These are phyloP conservation scores for Sialia sialis DNA, from an alignment of 2,113 vertebrate species.

Conservation along the genomic window DNA sequence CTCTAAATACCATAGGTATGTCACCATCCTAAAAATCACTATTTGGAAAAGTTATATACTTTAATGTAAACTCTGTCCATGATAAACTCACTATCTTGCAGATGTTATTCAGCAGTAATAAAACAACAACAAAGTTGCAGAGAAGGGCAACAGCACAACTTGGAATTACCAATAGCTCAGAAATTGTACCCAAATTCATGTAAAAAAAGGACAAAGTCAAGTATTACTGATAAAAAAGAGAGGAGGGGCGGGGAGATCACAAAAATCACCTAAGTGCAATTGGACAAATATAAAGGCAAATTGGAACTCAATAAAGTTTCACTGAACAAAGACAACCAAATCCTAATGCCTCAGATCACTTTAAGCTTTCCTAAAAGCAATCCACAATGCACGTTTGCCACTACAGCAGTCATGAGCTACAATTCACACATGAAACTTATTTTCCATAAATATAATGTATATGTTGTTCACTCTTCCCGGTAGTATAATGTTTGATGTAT, in stretches of 20 bases:
- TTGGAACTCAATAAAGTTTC: neutral
- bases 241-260: accelerated
- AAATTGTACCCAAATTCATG: neutral
- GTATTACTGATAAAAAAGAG: neutral
- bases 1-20: neutral
- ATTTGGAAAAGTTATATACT: neutral
- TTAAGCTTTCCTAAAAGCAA: neutral
- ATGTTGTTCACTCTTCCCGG: neutral
- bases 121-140: neutral
- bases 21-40: neutral
- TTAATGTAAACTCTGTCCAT: neutral
- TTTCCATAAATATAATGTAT: neutral
- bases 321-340: neutral
- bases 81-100: neutral
- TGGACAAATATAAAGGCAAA: neutral
- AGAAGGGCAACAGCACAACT: neutral
- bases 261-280: neutral
- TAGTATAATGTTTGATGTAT: neutral
- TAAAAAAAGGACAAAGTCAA: neutral
- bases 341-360: neutral
- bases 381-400: neutral
- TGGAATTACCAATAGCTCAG: neutral
- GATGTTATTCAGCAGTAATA: neutral
- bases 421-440: neutral
- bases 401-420: neutral